Evolutionary conservation across 1,140 invertebrate species (phyloP).

Genomic region (Halictus rubicundus): DNA sequence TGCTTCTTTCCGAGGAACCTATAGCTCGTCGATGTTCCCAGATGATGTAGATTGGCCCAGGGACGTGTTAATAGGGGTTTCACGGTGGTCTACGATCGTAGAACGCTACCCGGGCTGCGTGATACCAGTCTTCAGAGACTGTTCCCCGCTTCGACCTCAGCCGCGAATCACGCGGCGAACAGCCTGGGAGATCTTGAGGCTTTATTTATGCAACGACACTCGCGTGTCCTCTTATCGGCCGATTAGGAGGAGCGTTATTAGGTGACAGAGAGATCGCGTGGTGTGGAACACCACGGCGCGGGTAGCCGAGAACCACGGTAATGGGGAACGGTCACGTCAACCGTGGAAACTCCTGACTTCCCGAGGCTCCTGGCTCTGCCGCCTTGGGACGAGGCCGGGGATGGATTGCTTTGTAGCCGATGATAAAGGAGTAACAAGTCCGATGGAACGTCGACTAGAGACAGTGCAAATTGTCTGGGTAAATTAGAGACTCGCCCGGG

Average conservation of each 20-base stretch:
- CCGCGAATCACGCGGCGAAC: neutral
- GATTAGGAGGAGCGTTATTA: slow-evolving; percentile 72
- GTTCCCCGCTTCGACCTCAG: neutral
- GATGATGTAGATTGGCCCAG: neutral
- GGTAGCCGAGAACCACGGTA: slow-evolving; percentile 44
- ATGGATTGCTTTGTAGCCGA: too few species aligned
- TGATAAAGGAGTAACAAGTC: too few species aligned
- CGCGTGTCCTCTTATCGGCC: slow-evolving; percentile 67
- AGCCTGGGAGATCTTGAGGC: slow-evolving; percentile 37
- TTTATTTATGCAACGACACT: slow-evolving; percentile 69
- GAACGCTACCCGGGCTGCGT: neutral
- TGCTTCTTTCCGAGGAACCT: neutral
- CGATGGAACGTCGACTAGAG: too few species aligned
- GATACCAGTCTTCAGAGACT: neutral
- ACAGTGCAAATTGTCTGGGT: too few species aligned
- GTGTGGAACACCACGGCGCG: slow-evolving; percentile 45
- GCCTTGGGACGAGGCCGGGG: too few species aligned
- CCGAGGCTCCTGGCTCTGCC: neutral
- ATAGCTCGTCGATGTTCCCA: neutral
- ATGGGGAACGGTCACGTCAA: slow-evolving; percentile 68
- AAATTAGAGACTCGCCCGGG: too few species aligned
- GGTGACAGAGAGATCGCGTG: slow-evolving; percentile 73
- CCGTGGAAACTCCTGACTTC: neutral
- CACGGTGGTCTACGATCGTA: neutral
- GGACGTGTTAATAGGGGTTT: neutral